Percentiles rank a stretch among this genome's conserved stretches.
phyloP scores from a whole-genome alignment of 2,797 vertebrate species.

The Prionace glauca region DNA sequence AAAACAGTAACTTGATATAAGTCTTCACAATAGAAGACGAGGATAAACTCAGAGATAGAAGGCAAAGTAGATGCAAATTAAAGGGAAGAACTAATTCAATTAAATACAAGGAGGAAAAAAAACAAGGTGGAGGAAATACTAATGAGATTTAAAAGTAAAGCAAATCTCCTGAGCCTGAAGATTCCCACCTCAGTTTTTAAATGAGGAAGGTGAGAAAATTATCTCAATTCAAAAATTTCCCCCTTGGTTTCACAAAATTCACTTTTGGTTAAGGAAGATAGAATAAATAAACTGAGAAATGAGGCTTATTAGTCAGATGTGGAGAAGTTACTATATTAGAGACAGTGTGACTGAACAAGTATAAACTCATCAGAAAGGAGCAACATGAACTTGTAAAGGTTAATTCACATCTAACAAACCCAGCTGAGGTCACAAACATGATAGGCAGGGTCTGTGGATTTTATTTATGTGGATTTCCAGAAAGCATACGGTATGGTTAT shows the following conservation, averaged over 20 bases:
- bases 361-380: neutral
- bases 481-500: neutral
- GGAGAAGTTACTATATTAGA: neutral
- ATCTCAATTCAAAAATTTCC: neutral
- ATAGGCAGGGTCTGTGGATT: neutral
- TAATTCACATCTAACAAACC: neutral
- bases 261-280: neutral
- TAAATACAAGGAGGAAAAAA: neutral
- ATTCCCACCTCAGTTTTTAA: neutral
- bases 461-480: neutral
- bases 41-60: neutral
- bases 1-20: neutral
- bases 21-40: neutral
- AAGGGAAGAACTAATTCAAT: neutral
- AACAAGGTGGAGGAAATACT: neutral
- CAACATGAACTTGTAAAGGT: neutral
- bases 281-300: neutral
- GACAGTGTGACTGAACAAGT: neutral
- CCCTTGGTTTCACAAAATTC: neutral
- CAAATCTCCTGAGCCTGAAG: neutral
- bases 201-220: neutral
- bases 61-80: neutral
- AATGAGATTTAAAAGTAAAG: neutral
- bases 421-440: neutral
- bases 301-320: neutral